Base-by-base conservation (phyloP, 2,888 invertebrate genomes). In the Caenorhabditis sp. region DNA sequence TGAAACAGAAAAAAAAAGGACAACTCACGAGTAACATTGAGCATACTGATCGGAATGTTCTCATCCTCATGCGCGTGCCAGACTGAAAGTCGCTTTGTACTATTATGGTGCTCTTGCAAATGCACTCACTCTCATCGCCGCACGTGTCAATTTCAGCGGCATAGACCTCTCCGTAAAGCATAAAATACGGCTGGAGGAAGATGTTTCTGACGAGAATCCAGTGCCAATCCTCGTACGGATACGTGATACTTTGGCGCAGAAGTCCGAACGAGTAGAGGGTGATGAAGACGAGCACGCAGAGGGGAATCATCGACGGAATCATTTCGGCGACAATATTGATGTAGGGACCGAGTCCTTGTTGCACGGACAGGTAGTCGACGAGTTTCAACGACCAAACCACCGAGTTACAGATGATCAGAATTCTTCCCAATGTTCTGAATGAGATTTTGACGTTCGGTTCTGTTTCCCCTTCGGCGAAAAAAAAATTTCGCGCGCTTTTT, bases 241-340 rank as follows among this genome's bases (percentile, higher is more conserved):
- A 94, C 62, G 96, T 92, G 88, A 99, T 95, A 5, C 96, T 94
- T 90, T 98, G 97, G 48, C 98, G 92, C 75, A 95, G 80, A 1
- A 98, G 95, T 13, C 98, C 98, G 89, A 97, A 99, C 83, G 96
- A 95, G 93, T 96, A 94, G 84, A 99, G 92, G 68, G 97, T 95
- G 74, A 99, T 95, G 83, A 95, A 91, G 89, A 99, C 93, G 73
- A 99, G 93, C 80, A 96, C 95, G 81, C 98, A 95, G 90, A 98
- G 96, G 90, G 96, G 96, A 89, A 96, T 94, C 96, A 98, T 97
- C 90, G 97, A 96, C 9, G 90, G 88, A 46, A 91, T 79, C 96
- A 98, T 96, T 92, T 97, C 96, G 46, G 96, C 96, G 93, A 97
- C 96, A 95, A 99, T 99, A 73, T 96, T 96, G 80, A 99, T 96